Base-by-base conservation (phyloP, 2,113 vertebrate species). In the Microcebus lehilahytsara region DNA sequence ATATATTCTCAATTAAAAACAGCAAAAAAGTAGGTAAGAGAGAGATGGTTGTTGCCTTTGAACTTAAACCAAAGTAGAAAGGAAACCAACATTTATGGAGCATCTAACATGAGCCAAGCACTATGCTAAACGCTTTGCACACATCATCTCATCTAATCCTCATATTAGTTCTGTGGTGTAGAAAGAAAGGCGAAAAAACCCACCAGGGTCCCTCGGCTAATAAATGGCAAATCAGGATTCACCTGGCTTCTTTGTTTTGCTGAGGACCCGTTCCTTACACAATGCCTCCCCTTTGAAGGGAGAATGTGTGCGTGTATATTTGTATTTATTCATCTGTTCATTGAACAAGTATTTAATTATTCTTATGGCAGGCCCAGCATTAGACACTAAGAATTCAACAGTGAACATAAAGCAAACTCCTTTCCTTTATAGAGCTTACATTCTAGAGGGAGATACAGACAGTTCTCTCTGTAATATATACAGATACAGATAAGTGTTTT, bases 1-100 rank as follows among this genome's bases (percentile, higher is more conserved):
- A 10, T 86, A 3, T 30, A 22, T 95, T 93, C 16, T 89, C n/a
- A 86, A 10, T 72, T 80, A 88, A 92, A 97, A 95, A 46, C n/a
- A 81, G 13, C 32, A 46, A 90, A 51, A 64, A 58, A 89, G 49
- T 40, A 58, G 49, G 51, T 78, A 77, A 67, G 19, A 89, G 86
- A 64, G 37, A 95, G 78, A 20, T 72, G 42, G 5, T 72, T 89
- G 79, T 88, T 81, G 20, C 4, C 5, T 93, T 97, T 93, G 22
- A 84, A n/a, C 72, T 89, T 94, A 80, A 84, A 60, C 72, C 67
- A 78, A 78, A 23, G 10, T 77, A 88, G 75, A 32, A 95, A 95
- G 56, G 83, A 84, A 80, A 27, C 13, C 8, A 84, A 46, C 32
- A 22, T 81, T 83, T 83, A 46, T 37, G 91, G 46, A 66, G 67